A percentile compares a stretch with the other conserved stretches of the same genome.
These are phyloP conservation scores for Allobates femoralis DNA, from an alignment of 2,797 vertebrate genomes.

Conservation along the genomic window DNA sequence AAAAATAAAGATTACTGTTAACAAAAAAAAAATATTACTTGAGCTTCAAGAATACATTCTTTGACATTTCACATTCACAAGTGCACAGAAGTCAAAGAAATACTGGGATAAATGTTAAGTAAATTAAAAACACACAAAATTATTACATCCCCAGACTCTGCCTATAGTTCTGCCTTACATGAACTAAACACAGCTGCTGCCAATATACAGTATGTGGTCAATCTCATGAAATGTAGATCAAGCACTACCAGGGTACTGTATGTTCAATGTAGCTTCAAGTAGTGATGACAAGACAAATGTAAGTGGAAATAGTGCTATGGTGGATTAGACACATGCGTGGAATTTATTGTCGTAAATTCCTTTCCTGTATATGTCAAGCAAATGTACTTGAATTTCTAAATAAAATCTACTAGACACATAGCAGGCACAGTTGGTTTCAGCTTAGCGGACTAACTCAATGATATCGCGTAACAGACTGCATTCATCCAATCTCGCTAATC, in stretches of 20 bases:
- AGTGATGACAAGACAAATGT: background rate
- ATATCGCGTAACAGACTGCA: background rate
- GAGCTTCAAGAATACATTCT: background rate
- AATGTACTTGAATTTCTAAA: background rate
- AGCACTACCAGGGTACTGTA: background rate
- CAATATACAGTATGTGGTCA: too few species aligned
- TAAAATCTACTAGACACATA: background rate
- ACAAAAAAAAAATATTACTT: conserved; percentile 10
- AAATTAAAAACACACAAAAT: background rate
- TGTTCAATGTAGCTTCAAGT: background rate
- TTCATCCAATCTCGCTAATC: conserved; percentile 12
- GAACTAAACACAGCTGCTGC: background rate
- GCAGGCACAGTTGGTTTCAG: background rate
- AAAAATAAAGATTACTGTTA: conserved; percentile 35
- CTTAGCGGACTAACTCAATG: background rate
- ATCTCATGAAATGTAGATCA: background rate
- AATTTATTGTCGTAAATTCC: background rate
- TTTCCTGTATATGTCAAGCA: background rate
- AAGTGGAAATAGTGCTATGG: background rate
- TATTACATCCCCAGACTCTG: background rate
- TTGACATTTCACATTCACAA: conserved; percentile 34
- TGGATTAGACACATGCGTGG: background rate
- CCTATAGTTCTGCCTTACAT: background rate
- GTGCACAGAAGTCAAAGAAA: background rate
- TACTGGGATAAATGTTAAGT: background rate